Evolutionary conservation across 1,140 invertebrate species (phyloP).

Genomic region (Danaus melanippus): DNA sequence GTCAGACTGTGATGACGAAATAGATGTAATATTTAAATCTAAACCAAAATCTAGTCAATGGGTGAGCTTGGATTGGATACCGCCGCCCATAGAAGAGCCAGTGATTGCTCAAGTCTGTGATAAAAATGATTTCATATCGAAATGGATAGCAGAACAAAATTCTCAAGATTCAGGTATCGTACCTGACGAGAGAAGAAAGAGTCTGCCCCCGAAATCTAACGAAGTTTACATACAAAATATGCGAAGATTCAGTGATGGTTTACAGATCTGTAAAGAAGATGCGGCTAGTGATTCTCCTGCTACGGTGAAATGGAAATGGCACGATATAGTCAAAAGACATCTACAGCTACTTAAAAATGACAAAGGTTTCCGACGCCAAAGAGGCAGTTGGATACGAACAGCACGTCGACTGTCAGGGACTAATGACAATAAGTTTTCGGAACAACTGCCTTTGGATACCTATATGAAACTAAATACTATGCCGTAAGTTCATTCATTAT

Average conservation of each 20-base stretch:
- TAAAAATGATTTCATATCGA: constrained; percentile 71
- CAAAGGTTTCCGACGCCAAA: constrained; percentile 71
- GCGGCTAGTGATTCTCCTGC: constrained; percentile 70
- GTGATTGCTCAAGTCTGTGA: constrained; percentile 64
- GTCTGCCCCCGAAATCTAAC: constrained; percentile 68
- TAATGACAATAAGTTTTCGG: constrained; percentile 43
- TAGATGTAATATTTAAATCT: constrained; percentile 72
- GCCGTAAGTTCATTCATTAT: constrained; percentile 54
- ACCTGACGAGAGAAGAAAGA: constrained; percentile 63
- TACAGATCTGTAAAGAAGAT: constrained; percentile 72
- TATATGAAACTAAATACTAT: constrained; percentile 68
- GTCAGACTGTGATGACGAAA: constrained; percentile 66
- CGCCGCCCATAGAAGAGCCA: constrained; percentile 67
- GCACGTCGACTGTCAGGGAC: constrained; percentile 65
- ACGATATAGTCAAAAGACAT: constrained; percentile 72
- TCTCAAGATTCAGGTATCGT: constrained; percentile 55
- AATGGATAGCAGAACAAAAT: constrained; percentile 70
- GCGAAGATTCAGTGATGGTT: constrained; percentile 71
- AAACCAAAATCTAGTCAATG: constrained; percentile 73
- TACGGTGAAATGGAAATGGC: constrained; percentile 71
- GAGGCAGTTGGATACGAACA: constrained; percentile 74
- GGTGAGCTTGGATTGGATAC: constrained; percentile 71
- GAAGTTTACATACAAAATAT: constrained; percentile 71
- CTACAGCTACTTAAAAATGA: constrained; percentile 71
- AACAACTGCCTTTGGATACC: constrained; percentile 47